Evolutionary conservation across 2,113 vertebrate species (phyloP).

Genomic region (Ophthalmolycus amberensis): DNA sequence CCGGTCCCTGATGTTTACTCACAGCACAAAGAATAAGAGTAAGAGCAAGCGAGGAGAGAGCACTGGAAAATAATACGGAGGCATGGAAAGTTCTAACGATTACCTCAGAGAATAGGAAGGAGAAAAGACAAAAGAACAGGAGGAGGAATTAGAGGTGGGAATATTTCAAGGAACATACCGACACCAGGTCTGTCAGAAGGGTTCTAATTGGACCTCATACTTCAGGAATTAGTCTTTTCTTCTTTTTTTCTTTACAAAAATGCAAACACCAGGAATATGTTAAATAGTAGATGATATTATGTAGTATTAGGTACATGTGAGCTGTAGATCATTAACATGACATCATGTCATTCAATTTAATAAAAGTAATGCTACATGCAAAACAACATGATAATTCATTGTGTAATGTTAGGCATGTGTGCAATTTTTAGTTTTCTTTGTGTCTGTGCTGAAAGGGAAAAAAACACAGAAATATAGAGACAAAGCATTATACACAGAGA

Average conservation of each 20-base stretch:
- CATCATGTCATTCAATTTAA: neutral
- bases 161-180: slow-evolving; percentile 7
- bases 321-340: neutral
- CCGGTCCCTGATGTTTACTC: slow-evolving; percentile 70
- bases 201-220: neutral
- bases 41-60: slow-evolving; percentile 40
- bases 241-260: neutral
- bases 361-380: neutral
- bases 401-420: neutral
- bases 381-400: neutral
- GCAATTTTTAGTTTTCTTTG: neutral
- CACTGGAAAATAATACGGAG: slow-evolving; percentile 53
- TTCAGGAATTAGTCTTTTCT: neutral
- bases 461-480: neutral
- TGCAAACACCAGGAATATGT: neutral
- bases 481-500: neutral
- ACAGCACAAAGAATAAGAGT: slow-evolving; percentile 30
- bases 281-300: neutral
- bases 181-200: neutral
- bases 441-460: neutral
- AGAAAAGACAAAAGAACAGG: neutral
- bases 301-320: neutral
- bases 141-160: slow-evolving; percentile 14
- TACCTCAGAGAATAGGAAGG: slow-evolving; percentile 67
- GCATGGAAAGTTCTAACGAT: slow-evolving; percentile 70